Percentiles rank a stretch among this genome's conserved stretches.
Conservation (phyloP, 2,888 invertebrate species). For the Incurvaria masculella region DNA sequence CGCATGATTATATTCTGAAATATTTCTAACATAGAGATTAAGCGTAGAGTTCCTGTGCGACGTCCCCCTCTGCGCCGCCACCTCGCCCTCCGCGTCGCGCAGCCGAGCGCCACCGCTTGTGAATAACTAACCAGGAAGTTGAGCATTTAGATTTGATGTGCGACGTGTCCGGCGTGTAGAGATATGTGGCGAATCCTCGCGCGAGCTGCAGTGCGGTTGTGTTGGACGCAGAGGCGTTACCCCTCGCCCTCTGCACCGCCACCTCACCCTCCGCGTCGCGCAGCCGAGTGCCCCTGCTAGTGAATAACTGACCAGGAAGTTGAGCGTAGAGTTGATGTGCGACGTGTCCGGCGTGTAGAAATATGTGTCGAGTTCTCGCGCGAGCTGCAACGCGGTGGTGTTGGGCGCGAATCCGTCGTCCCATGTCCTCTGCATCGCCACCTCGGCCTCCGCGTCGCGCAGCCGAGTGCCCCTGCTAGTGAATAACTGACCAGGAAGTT, state of each 20-base stretch:
- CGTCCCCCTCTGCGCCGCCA: slow-evolving; percentile 39
- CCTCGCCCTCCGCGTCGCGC: slow-evolving; percentile 30
- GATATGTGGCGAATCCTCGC: slow-evolving; percentile 35
- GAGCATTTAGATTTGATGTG: slow-evolving; percentile 63
- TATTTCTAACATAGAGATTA: no score
- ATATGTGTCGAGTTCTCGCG: slow-evolving; percentile 34
- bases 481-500: slow-evolving; percentile 69
- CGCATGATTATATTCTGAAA: no score
- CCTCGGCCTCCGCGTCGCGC: slow-evolving; percentile 30
- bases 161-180: slow-evolving; percentile 32
- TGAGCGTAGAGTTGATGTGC: slow-evolving; percentile 62
- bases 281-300: no score
- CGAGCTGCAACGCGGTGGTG: slow-evolving; percentile 29
- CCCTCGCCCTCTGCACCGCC: slow-evolving; percentile 41
- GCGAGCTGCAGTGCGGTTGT: slow-evolving; percentile 28
- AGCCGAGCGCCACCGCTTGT: slow-evolving; percentile 13
- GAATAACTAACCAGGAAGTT: slow-evolving; percentile 71
- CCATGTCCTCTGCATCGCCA: slow-evolving; percentile 40
- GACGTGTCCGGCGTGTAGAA: slow-evolving; percentile 33
- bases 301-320: slow-evolving; percentile 68
- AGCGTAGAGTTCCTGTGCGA: no score
- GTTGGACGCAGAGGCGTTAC: slow-evolving; percentile 43
- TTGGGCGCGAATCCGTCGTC: slow-evolving; percentile 45
- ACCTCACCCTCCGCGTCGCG: slow-evolving; percentile 33
- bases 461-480: no score